Base-by-base conservation (phyloP, 2,113 vertebrate genomes). In the Catagonus wagneri region DNA sequence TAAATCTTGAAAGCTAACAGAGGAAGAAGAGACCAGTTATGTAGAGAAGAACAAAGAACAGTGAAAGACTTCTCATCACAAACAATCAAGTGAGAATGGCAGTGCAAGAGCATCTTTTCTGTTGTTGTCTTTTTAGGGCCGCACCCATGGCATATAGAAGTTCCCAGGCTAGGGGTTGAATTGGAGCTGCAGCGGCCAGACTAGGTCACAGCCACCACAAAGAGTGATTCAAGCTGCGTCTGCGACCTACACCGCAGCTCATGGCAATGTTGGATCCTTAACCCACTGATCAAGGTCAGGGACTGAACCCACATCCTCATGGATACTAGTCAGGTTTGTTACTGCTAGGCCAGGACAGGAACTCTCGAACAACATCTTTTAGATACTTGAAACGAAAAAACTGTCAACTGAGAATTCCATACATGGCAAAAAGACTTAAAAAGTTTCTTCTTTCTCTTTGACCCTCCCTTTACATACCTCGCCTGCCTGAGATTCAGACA, bases 401-500 rank as follows among this genome's bases (percentile, higher is more conserved):
- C 3, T 34, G 66, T 80, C 79, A 85, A 80, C 32, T 20, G 44
- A 93, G 66, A 95, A 80, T 79, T 76, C 36, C 39, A 79, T 5
- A 32, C 3, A 44, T 22, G 54, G 72, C 56, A 90, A 93, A 96
- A 94, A 36, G 85, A 83, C 90, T 56, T 7, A 93, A 87, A 12
- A n/a, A 78, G 54, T 66, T 83, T 86, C 66, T 93, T 71, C 68
- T 93, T 56, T 93, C n/a, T 85, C 12, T 95, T 66, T 72, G 39
- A 83, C 23, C 16, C 27, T 90, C 95, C 25, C 50, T 16, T 90
- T 61, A 56, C 97, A 7, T 98, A 99, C 99, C 99, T 99, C 99
- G 93, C 99, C 99, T 0, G 99, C 99, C 97, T 99, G 99, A 75
- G 99, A 99, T 96, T 99, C 99, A 7, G 99, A 99, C 5, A 99